Base-by-base conservation (phyloP, 1,140 invertebrate genomes). In the Drosophila pachea region DNA sequence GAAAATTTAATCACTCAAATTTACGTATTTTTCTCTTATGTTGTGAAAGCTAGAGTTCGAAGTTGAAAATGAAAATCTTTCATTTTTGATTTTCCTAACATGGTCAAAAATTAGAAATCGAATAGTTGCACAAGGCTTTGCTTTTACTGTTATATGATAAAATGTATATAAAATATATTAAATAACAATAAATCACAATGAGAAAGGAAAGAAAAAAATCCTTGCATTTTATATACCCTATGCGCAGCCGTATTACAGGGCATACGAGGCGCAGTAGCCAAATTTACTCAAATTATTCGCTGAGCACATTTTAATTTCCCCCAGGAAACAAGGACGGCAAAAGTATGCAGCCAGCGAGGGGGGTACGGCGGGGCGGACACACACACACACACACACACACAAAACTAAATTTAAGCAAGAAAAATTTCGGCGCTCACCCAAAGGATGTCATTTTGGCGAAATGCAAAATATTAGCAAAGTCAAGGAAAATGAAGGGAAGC, bases 281-380 rank as follows among this genome's bases (percentile, higher is more conserved):
- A 70, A 69, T 64, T 45, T 52, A 65, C 67, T 65, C 53, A 63
- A 70, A 71, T 75, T 75, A 74, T 65, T 48, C 68, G 48, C 60
- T 78, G 68, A 82, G 72, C 63, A 83, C 73, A 78, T 83, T 83
- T 83, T 83, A 83, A 83, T 83, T 83, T 83, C 78, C 78, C 78
- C 22, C 65, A 83, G 78, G 78, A 82, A 77, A 69, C 33, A 42
- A 56, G 40, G 61, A 65, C 61, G 22, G 22, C 22, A 22, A 70
- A 71, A 74, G 68, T 67, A 75, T 62, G 68, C 68, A 82, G 74
- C 68, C 52, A 53, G 60, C 66, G 31, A 32, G 53, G 64, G 48
- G 63, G 58, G 55, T 31, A n/a, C n/a, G n/a, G n/a, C n/a, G n/a
- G n/a, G 22, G 22, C 22, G 22, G 3, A 22, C 22, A 22, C 22